Base-by-base conservation (phyloP, 1,140 invertebrate genomes). In the Zophobas morio region DNA sequence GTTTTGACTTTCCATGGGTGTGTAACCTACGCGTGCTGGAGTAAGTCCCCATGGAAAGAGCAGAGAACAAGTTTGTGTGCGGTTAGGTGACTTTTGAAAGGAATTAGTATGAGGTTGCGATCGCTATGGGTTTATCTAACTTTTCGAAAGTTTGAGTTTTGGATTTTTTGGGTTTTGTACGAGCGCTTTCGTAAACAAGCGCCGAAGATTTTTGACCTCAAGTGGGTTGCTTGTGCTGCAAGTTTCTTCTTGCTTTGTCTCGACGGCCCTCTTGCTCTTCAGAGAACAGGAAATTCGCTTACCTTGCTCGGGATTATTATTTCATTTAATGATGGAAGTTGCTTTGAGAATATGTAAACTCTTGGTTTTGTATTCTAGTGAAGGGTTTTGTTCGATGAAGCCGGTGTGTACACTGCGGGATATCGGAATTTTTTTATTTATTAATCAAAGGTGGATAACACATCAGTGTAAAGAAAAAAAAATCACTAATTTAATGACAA, bases 1-100 rank as follows among this genome's bases (percentile, higher is more conserved):
- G 60, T 32, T 60, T 66, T 66, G n/a, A n/a, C 60, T 42, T 66
- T 66, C 60, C 60, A 66, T 66, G 60, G 60, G 60, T 66, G 60
- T 66, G 60, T 66, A 33, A 40, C 60, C 60, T 66, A 66, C 60
- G 60, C 60, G 60, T 42, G 60, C 35, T 66, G 60, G 37, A 6
- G 57, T 42, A 66, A 39, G 60, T 66, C 60, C 60, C 60, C 60
- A 66, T 66, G 60, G 60, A 66, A 66, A 66, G 60, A 2, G 3
- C 37, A 60, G 6, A 33, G 6, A 60, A 35, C 56, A 46, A 46
- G 42, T 46, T 46, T 46, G 42, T 46, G 42, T 37, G 35, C 56
- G 56, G 35, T 60, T 36, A 60, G 37, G 37, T 60, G 37, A 60
- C 56, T 60, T 53, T 60, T 60, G 37, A 60, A 35, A 36, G 20